These are phyloP conservation scores for Petrolisthes cinctipes DNA, from an alignment of 2,888 invertebrate genomes.

Conservation along the genomic window DNA sequence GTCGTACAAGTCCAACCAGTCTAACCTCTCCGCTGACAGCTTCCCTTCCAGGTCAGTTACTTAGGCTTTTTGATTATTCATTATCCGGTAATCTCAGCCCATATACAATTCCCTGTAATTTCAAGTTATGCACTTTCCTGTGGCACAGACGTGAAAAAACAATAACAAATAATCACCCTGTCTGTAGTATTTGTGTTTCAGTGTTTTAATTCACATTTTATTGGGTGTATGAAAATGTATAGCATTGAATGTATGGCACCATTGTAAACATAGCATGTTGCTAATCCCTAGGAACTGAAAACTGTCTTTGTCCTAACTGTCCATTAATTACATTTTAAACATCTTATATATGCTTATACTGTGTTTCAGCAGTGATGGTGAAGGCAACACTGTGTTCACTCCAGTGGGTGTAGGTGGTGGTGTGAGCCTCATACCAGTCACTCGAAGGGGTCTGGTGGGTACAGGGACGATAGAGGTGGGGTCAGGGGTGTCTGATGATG, in stretches of 20 bases:
- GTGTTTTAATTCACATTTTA: too few species aligned
- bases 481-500: conserved; percentile 41
- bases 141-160: neutral
- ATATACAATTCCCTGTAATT: too few species aligned
- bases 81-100: neutral
- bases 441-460: conserved; percentile 20
- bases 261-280: too few species aligned
- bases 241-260: too few species aligned
- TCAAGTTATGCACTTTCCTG: too few species aligned
- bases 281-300: too few species aligned
- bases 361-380: conserved; percentile 40
- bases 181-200: too few species aligned
- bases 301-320: too few species aligned
- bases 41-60: conserved; percentile 50
- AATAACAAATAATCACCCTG: too few species aligned
- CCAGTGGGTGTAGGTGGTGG: conserved; percentile 71
- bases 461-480: conserved; percentile 19
- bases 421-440: conserved; percentile 73
- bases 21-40: conserved; percentile 62
- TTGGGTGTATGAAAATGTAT: too few species aligned
- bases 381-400: conserved; percentile 69
- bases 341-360: neutral
- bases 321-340: too few species aligned
- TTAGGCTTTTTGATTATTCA: neutral
- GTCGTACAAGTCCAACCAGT: conserved; percentile 61